Evolutionary conservation across 2,797 vertebrate genomes (phyloP), one percentile per base, ranked within the genome.

Genomic region (Parambassis ranga): DNA sequence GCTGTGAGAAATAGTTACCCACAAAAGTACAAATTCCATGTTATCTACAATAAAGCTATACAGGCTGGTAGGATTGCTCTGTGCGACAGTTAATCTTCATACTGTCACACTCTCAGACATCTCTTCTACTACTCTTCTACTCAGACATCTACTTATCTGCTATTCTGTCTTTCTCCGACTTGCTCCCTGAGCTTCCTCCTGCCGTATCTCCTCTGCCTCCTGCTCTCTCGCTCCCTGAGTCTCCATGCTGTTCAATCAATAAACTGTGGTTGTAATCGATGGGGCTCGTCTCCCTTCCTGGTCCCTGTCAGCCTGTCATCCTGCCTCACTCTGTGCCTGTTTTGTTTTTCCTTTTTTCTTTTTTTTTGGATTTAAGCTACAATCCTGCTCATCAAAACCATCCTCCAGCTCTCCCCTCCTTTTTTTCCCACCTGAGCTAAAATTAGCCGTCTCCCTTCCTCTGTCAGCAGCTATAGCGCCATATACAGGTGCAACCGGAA

Each of bases 221-320:
- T 44, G n/a, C 71, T 48, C 66, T 14, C 51, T 48, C 30, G 5
- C 70, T 79, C 62, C 42, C 43, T 64, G 42, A 66, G 48, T 62
- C 60, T 62, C 53, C 19, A 1, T 59, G 70, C 71, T 72, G 59
- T 69, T 59, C 58, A 62, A 87, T 91, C 84, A 81, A 87, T 90
- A 75, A 82, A 74, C 69, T 62, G 74, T 31, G 82, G 75, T 84
- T 88, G 73, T 78, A 82, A 90, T 89, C 75, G 71, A 88, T 89
- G 73, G 56, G 53, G 44, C 42, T 77, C 31, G 49, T 81, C 81
- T 79, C 79, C 59, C 81, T 79, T 79, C 59, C 69, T 63, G 43
- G 65, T 63, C 7, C 33, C 46, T 11, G 39, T 79, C 80, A 47
- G 74, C 63, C 65, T 61, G 68, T 74, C 64, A 69, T 73, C 52